Base-by-base conservation (phyloP, 2,797 vertebrate genomes). In the Argyrosomus regius region DNA sequence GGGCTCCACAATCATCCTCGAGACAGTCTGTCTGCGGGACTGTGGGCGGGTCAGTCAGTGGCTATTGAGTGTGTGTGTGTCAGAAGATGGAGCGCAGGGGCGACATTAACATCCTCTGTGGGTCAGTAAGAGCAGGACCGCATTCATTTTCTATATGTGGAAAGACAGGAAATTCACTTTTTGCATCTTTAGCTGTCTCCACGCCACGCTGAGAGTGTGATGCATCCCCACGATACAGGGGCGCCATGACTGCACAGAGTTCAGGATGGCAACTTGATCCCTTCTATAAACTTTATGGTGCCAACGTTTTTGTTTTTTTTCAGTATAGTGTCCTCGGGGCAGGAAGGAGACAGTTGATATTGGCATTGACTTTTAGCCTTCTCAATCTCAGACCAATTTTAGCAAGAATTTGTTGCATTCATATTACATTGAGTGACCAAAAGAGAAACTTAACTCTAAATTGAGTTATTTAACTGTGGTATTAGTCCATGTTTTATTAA, bases 181-280 rank as follows among this genome's bases (percentile, higher is more conserved):
- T 63, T 62, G 68, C 41, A 41, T 53, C 65, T 70, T 80, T 20
- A 56, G 80, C 68, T 3, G n/a, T 28, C 67, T 63, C 61, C 39
- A 46, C n/a, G 20, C n/a, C 52, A 60, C 26, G 64, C 41, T 12
- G 17, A 45, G 22, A 14, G 17, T 58, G 57, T 70, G 73, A 72
- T 82, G 72, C 12, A 24, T 70, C 59, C 0, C 5, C 46, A 0
- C n/a, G 35, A 39, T 48, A 31, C 64, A 49, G 72, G 57, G 17
- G 26, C 11, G n/a, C 64, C 43, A 58, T 63, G 31, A 66, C n/a
- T 60, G 69, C 57, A 48, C n/a, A 59, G 45, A 80, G 16, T 65
- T 66, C 66, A 79, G 11, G 72, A 66, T 78, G 80, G 81, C 56
- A 87, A 89, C 82, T 75, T 45, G 71, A 88, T 81, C 75, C 70